Evolutionary conservation across 92 coral and sea anemone genomes (phyloP).

Genomic region (Micromussa lordhowensis): DNA sequence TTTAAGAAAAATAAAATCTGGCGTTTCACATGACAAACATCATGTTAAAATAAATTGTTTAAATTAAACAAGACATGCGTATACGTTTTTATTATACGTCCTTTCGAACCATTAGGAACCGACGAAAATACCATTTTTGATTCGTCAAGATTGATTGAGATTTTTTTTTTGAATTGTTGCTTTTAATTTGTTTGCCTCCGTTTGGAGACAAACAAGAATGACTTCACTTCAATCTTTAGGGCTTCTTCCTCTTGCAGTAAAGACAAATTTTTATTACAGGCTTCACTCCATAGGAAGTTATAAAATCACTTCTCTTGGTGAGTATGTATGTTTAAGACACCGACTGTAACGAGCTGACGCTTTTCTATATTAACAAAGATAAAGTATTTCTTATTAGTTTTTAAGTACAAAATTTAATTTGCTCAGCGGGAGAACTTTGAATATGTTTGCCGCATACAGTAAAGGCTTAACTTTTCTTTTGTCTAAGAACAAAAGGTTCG

Average conservation of each 20-base stretch:
- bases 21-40: conserved; percentile 19
- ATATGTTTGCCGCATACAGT: conserved; percentile 16
- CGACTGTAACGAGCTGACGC: not conserved
- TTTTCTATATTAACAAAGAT: conserved; percentile 13
- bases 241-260: not conserved
- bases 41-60: not conserved
- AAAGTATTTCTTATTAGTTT: conserved; percentile 2
- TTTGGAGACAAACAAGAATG: conserved; percentile 5
- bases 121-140: not conserved
- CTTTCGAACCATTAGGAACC: conserved; percentile 23
- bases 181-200: conserved; percentile 17
- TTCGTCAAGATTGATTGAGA: conserved; percentile 14
- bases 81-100: not conserved
- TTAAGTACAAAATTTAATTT: not conserved
- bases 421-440: not conserved
- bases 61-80: conserved; percentile 14
- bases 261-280: not conserved
- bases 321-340: not conserved
- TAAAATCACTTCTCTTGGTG: not conserved
- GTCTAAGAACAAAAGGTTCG: not conserved
- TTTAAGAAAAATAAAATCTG: conserved; percentile 2
- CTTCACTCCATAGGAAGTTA: not conserved
- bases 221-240: not conserved
- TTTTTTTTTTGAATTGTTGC: not conserved
- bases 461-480: conserved; percentile 14